Evolutionary conservation across 2,113 vertebrate species (phyloP), one percentile per base, ranked within the genome.

Genomic region (Archocentrus centrarchus): DNA sequence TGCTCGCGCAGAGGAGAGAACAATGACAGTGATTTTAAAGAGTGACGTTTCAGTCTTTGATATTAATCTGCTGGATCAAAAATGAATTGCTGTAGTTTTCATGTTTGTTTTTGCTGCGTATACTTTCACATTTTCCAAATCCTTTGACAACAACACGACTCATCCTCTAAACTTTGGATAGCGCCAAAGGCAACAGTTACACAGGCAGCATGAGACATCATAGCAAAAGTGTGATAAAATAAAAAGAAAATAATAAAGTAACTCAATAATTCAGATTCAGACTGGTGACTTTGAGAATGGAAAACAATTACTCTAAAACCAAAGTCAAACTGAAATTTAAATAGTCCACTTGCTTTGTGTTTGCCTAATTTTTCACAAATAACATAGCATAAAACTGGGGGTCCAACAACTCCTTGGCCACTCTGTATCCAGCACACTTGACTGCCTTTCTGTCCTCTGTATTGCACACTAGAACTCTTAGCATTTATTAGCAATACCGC

Each of bases 1-100:
- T 96, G 93, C 93, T 95, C 60, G n/a, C 81, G 30, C 84, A 79
- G 7, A 82, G 30, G 2, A 79, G 17, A 64, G 58, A 80, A 55
- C 62, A 83, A 64, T 41, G 18, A 35, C 22, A 6, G 2, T 15
- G 0, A 35, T 2, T 59, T 20, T 2, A 59, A 66, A 58, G 17
- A 41, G 41, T 59, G 13, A 59, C 27, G 0, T 20, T 47, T 64
- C 4, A n/a, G 2, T 50, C 37, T 59, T n/a, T n/a, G 37, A 41
- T 50, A n/a, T 73, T 32, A 53, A 32, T 0, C 47, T 73, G 66
- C 44, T 73, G 53, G 27, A 73, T 1, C 44, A 20, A 73, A 73
- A 73, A 53, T 32, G 3, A 53, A 27, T 3, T 20, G 50, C 50
- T 20, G 17, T 20, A 53, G 17, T 53, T 53, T 73, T 32, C 66